phyloP scores from a whole-genome alignment of 2,888 invertebrate species.

The Tetheella fluctuosa region DNA sequence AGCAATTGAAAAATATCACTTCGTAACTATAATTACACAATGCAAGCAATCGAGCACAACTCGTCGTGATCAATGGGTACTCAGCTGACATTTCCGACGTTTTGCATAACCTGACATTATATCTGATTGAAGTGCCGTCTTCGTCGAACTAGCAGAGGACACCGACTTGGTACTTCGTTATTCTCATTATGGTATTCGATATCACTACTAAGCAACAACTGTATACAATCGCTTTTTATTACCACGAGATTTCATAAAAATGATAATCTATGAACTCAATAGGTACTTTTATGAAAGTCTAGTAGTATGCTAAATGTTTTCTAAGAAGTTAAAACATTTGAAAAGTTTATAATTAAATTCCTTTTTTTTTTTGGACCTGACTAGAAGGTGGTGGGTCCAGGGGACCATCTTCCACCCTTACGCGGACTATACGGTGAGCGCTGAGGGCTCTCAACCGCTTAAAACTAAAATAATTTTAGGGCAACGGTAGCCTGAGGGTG shows the following conservation, averaged over 20 bases:
- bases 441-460: too few species aligned
- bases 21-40: constrained; percentile 26
- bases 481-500: too few species aligned
- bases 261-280: background rate
- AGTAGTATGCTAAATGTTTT: background rate
- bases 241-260: background rate
- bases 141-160: constrained; percentile 40
- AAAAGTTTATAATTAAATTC: too few species aligned
- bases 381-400: too few species aligned
- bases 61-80: constrained; percentile 44
- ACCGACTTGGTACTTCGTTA: constrained; percentile 29
- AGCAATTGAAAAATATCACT: constrained; percentile 14
- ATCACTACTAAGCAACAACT: constrained; percentile 13
- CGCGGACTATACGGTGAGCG: too few species aligned
- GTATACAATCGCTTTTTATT: constrained; percentile 6
- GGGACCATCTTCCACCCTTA: too few species aligned
- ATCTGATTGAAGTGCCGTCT: constrained; percentile 56
- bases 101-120: constrained; percentile 70
- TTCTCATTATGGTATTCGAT: constrained; percentile 26
- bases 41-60: constrained; percentile 37
- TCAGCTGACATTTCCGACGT: constrained; percentile 59
- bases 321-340: too few species aligned
- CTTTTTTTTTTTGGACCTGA: too few species aligned
- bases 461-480: too few species aligned
- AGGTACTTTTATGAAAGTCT: background rate